Evolutionary conservation across 1,140 invertebrate species (phyloP).

Genomic region (Trinorchestia longiramus): DNA sequence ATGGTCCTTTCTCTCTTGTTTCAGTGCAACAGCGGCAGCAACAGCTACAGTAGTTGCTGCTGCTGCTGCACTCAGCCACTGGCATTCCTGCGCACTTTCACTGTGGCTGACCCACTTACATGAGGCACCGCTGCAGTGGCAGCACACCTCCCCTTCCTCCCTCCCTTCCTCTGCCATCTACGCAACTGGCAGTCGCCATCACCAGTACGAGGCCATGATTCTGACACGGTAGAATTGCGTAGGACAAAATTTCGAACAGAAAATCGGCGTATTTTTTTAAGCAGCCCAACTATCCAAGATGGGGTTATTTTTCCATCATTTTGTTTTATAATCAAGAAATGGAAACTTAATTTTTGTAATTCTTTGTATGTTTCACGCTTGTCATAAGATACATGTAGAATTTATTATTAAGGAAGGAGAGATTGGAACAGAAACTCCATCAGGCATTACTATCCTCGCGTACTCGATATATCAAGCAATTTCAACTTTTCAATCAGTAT

Average conservation of each 20-base stretch:
- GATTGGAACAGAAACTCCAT: not conserved
- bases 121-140: not conserved
- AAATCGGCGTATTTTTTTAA: not conserved
- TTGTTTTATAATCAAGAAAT: not conserved
- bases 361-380: not conserved
- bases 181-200: not conserved
- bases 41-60: not conserved
- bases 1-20: conserved; percentile 30
- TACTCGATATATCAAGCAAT: not conserved
- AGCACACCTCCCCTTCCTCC: not conserved
- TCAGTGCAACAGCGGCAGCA: not conserved
- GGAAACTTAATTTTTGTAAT: not conserved
- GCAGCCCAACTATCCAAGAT: not conserved
- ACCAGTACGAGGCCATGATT: not conserved
- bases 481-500: not conserved
- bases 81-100: conserved; percentile 29
- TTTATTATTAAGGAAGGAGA: not conserved
- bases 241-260: not conserved
- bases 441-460: not conserved
- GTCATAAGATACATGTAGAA: not conserved
- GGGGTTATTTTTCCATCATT: not conserved
- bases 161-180: not conserved
- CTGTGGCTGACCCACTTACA: conserved; percentile 17
- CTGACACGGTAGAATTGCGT: not conserved
- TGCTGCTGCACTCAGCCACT: not conserved